phyloP scores from a whole-genome alignment of 2,113 vertebrate species.

The Atlantisia rogersi region DNA sequence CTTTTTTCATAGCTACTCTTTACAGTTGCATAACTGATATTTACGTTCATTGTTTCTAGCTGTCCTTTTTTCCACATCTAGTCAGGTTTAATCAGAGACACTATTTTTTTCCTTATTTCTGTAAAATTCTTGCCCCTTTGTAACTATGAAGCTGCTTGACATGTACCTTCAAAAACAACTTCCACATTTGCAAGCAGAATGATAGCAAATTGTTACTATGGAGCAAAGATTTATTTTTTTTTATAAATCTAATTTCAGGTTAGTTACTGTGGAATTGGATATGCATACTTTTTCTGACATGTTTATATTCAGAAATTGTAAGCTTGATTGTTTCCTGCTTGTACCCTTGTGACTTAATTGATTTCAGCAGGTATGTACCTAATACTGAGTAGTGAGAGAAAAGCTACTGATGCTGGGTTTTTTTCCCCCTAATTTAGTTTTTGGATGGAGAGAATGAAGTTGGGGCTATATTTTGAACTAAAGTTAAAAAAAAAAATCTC shows the following conservation, averaged over 20 bases:
- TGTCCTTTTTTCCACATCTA: background rate
- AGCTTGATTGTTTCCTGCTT: background rate
- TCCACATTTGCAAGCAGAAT: background rate
- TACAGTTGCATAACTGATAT: background rate
- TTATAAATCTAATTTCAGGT: background rate
- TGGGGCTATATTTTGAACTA: background rate
- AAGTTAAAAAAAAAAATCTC: background rate
- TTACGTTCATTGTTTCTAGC: background rate
- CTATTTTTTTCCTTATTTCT: background rate
- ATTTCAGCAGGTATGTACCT: background rate
- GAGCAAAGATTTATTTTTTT: background rate
- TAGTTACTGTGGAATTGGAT: background rate
- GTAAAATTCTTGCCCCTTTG: background rate
- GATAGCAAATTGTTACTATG: background rate
- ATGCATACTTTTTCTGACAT: rapidly evolving
- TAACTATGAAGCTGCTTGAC: background rate
- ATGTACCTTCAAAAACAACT: background rate
- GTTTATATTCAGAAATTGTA: background rate
- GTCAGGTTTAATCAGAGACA: background rate
- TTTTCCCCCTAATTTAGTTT: background rate
- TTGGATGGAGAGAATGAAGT: background rate
- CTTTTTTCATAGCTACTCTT: background rate
- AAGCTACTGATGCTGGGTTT: background rate
- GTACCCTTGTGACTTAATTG: background rate
- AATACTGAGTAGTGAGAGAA: background rate